phyloP scores from a whole-genome alignment of 2,888 invertebrate genomes.

The Vesta saturnalis region DNA sequence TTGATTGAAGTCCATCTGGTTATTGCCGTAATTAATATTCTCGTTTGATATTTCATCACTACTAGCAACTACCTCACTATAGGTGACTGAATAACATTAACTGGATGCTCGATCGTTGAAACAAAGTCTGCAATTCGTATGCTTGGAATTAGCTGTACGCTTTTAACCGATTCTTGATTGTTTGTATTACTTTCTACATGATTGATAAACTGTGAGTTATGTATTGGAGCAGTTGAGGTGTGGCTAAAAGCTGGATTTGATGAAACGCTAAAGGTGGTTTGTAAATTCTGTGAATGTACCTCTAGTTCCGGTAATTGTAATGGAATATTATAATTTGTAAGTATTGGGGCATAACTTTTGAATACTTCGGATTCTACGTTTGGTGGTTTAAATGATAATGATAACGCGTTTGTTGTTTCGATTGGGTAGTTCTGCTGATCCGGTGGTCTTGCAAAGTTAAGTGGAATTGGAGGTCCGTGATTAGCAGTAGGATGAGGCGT shows the following conservation, averaged over 20 bases:
- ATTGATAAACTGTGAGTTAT: background rate
- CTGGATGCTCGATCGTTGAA: constrained; percentile 77
- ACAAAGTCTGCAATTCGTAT: constrained; percentile 75
- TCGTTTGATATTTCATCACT: constrained; percentile 40
- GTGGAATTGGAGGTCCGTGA: constrained; percentile 42
- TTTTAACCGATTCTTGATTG: constrained; percentile 38
- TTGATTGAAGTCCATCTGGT: constrained; percentile 47
- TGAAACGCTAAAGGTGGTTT: background rate
- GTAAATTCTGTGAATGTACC: constrained; percentile 65
- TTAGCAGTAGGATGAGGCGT: background rate
- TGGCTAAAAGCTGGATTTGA: background rate
- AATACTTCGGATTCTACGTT: constrained; percentile 19
- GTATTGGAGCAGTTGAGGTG: background rate
- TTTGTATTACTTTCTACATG: background rate
- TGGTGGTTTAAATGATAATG: constrained; percentile 28
- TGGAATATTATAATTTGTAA: constrained; percentile 24
- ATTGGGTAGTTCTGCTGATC: background rate
- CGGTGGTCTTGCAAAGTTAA: constrained; percentile 39
- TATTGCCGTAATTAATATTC: constrained; percentile 16
- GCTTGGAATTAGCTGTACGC: constrained; percentile 70
- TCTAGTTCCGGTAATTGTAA: constrained; percentile 44
- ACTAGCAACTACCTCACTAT: constrained; percentile 66
- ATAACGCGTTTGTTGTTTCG: constrained; percentile 3
- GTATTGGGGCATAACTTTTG: constrained; percentile 17
- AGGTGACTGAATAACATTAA: constrained; percentile 76